phyloP scores from a whole-genome alignment of 1,140 invertebrate species.

The Procambarus virginalis region DNA sequence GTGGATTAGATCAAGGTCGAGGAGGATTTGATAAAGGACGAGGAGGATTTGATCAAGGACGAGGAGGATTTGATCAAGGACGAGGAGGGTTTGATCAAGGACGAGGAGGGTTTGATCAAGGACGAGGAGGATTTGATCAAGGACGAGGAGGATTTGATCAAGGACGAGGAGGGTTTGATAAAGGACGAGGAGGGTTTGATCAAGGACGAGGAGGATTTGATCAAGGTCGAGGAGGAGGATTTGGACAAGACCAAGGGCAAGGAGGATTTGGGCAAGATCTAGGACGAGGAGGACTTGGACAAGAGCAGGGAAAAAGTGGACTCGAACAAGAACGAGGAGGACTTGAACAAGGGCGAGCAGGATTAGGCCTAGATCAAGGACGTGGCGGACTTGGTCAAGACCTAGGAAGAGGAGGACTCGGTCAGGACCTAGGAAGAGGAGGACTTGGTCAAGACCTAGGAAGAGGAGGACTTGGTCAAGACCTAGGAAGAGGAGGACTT shows the following conservation, averaged over 20 bases:
- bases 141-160: neutral
- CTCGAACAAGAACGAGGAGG: neutral
- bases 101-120: slow-evolving; percentile 5
- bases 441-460: neutral
- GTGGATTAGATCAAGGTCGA: slow-evolving; percentile 25
- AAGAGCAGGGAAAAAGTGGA: slow-evolving; percentile 8
- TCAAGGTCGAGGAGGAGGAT: neutral
- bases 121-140: slow-evolving; percentile 8
- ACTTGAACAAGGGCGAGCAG: neutral
- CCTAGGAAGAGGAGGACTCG: neutral
- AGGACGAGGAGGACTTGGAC: neutral
- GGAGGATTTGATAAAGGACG: neutral
- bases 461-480: slow-evolving; percentile 30
- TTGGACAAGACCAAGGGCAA: neutral
- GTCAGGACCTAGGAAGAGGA: neutral
- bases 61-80: neutral
- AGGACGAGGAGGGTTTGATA: neutral
- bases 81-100: neutral
- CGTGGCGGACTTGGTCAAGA: slow-evolving; percentile 8
- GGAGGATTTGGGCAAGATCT: slow-evolving; percentile 25
- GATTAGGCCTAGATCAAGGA: slow-evolving; percentile 6
- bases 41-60: neutral
- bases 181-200: neutral
- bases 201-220: neutral
- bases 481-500: neutral